phyloP scores from a whole-genome alignment of 2,888 invertebrate genomes.

The Parascotia fuliginaria region DNA sequence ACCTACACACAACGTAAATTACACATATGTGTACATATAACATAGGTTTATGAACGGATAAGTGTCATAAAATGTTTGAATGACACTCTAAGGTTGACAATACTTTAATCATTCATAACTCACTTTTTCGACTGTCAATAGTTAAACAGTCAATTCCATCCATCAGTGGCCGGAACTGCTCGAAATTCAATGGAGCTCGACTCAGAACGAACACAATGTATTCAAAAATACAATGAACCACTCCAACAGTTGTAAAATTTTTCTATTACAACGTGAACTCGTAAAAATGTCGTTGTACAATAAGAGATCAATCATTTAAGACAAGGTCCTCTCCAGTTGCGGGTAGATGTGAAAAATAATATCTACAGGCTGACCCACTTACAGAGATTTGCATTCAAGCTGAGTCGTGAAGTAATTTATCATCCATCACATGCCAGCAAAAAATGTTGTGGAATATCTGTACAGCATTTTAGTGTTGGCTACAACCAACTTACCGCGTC shows the following conservation, averaged over 20 bases:
- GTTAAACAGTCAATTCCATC: conserved; percentile 67
- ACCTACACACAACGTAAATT: no score
- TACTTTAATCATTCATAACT: conserved; percentile 36
- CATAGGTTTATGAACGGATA: background rate
- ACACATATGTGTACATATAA: no score
- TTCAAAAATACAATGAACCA: conserved; percentile 61
- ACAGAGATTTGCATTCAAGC: conserved; percentile 80
- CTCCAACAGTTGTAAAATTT: conserved; percentile 64
- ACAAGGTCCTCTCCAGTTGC: conserved; percentile 67
- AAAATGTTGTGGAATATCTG: conserved; percentile 60
- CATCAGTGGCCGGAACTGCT: conserved; percentile 77
- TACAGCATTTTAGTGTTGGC: conserved; percentile 39
- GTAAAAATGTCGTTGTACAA: conserved; percentile 76
- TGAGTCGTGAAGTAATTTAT: conserved; percentile 71
- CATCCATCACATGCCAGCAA: conserved; percentile 73
- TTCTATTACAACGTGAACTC: conserved; percentile 71
- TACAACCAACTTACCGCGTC: conserved; percentile 9
- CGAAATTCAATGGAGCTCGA: conserved; percentile 56
- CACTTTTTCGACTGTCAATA: conserved; percentile 36
- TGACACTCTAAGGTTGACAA: conserved; percentile 10
- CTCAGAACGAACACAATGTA: conserved; percentile 55
- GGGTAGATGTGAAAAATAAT: conserved; percentile 76
- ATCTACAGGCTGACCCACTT: conserved; percentile 77
- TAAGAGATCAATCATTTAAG: conserved; percentile 79
- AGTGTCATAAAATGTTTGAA: conserved; percentile 4